Evolutionary conservation across 2,888 invertebrate genomes (phyloP), one percentile per base, ranked within the genome.

Genomic region (Oasisia sp.): DNA sequence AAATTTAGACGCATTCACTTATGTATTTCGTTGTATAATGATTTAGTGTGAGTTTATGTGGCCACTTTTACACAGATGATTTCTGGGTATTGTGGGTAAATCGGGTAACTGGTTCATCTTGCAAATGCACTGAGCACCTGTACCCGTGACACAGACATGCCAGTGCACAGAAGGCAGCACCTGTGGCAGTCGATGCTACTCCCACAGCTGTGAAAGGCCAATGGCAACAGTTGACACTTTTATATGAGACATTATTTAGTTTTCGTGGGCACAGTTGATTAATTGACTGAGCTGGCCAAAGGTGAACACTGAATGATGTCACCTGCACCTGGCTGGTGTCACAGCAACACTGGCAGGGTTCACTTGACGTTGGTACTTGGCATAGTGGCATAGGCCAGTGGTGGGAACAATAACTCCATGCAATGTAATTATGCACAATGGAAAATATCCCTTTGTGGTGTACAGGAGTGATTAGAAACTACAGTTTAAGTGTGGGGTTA

Each of bases 331-430:
- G 32, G 32, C 5, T 32, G 19, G 27, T 44, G 32, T 90, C 44
- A 38, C 56, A 92, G 56, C 32, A 32, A 45, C 44, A 38, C 90
- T 74, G 89, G n/a, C 38, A 32, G n/a, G 44, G 91, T 32, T 91
- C 14, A 14, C 50, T 50, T 14, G 19, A 32, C 7, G 7, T 45
- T 44, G 38, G 56, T n/a, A 91, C 19, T 89, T 32, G n/a, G n/a
- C 56, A 27, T 32, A 32, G 32, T 56, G 19, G 14, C 19, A 19
- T 27, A 74, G 74, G 19, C 27, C 74, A 74, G 19, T 74, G 27
- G 27, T 74, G 74, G 19, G 74, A 74, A 74, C 27, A 56, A 74
- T 5, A 74, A 27, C 12, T 50, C 50, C 50, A 27, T 74, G 27
- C 74, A 19, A 74, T 74, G 74, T 74, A 74, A 27, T 27, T 74